phyloP scores from a whole-genome alignment of 2,797 vertebrate species.

The Microchirus variegatus region DNA sequence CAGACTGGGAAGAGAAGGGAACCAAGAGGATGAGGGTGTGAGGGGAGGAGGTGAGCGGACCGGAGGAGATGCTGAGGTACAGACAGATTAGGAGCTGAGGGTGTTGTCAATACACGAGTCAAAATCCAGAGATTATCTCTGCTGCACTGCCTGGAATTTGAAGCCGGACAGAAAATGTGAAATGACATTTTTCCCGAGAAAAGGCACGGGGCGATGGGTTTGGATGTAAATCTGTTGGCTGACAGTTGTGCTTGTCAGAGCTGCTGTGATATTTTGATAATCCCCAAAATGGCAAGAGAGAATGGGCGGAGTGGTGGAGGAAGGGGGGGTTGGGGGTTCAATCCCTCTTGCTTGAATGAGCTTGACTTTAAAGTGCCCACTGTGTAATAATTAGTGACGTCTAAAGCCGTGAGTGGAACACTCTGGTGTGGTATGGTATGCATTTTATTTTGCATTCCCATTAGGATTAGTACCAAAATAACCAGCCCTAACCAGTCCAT shows the following conservation, averaged over 20 bases:
- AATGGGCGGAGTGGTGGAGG: background rate
- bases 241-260: slow-evolving; percentile 57
- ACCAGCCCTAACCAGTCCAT: no score
- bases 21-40: background rate
- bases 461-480: no score
- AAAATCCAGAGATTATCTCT: slow-evolving; percentile 65
- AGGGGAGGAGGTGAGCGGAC: slow-evolving; percentile 15
- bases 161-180: slow-evolving; percentile 49
- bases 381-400: no score
- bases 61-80: slow-evolving; percentile 3
- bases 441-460: no score
- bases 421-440: no score
- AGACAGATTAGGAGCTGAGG: slow-evolving; percentile 17
- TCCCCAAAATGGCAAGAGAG: slow-evolving; percentile 45
- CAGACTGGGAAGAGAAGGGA: slow-evolving; percentile 38
- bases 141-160: slow-evolving; percentile 41
- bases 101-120: slow-evolving; percentile 24
- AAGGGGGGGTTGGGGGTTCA: background rate
- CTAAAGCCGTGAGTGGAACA: no score
- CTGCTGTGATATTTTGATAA: slow-evolving; percentile 60
- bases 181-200: slow-evolving; percentile 61
- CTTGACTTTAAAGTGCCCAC: slow-evolving; percentile 45
- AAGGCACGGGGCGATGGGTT: slow-evolving; percentile 34
- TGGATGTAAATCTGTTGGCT: slow-evolving; percentile 63
- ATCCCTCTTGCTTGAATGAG: slow-evolving; percentile 44